phyloP scores from a whole-genome alignment of 2,113 vertebrate genomes.

The Stigmatopora nigra region DNA sequence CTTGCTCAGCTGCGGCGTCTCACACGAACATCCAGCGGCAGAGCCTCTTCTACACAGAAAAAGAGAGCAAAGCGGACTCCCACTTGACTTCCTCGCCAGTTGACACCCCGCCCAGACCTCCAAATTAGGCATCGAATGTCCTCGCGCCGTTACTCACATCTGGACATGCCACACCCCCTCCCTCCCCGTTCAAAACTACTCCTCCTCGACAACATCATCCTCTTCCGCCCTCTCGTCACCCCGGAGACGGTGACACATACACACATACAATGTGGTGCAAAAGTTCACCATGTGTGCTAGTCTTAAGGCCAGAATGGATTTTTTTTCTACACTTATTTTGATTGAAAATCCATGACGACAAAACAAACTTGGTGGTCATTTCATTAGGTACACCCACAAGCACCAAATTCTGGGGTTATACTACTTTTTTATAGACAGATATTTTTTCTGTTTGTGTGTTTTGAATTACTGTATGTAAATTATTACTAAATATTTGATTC shows the following conservation, averaged over 20 bases:
- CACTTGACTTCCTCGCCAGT: slow-evolving; percentile 21
- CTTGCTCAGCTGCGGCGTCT: slow-evolving; percentile 12
- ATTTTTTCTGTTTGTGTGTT: too few relatives aligned
- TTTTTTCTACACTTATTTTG: not conserved
- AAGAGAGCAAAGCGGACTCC: slow-evolving; percentile 2
- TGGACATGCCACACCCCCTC: slow-evolving; percentile 15
- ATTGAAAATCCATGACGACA: slow-evolving; percentile 1
- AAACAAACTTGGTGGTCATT: not conserved
- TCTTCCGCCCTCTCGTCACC: not conserved
- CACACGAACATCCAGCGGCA: slow-evolving; percentile 17
- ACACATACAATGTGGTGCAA: slow-evolving; percentile 14
- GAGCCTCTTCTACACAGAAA: not conserved
- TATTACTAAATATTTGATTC: too few relatives aligned
- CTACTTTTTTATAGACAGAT: too few relatives aligned
- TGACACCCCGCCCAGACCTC: slow-evolving; percentile 51
- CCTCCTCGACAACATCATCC: slow-evolving; percentile 13
- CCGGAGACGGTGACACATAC: slow-evolving; percentile 8
- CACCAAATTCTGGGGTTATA: not conserved
- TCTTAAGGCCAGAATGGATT: not conserved
- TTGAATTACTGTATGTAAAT: too few relatives aligned
- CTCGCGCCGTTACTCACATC: slow-evolving; percentile 50
- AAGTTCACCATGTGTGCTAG: slow-evolving; percentile 1
- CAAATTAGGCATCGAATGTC: slow-evolving; percentile 60
- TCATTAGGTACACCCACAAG: not conserved
- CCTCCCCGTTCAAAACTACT: not conserved